Base-by-base conservation (phyloP, 2,797 vertebrate genomes). In the Anolis apletophallus region DNA sequence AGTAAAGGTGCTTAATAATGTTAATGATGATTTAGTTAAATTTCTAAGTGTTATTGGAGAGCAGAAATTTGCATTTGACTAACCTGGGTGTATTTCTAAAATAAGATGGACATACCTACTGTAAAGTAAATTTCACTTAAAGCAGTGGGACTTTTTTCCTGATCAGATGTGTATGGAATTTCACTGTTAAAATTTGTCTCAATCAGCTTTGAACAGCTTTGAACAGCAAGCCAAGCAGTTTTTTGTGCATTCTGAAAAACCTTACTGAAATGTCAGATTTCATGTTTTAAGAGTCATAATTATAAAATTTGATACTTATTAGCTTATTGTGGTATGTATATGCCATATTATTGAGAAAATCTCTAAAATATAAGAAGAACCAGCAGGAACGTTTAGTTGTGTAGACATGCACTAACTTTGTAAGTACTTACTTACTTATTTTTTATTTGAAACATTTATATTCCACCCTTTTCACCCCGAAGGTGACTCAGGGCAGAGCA, bases 291-390 rank as follows among this genome's bases (percentile, higher is more conserved):
- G 13, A 68, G 19, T 32, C 40, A 4, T 21, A 11, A n/a, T n/a
- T 52, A 10, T 73, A 23, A 40, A 23, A 21, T 73, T 46, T 40
- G 21, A 21, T 40, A 36, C 13, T 32, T 71, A 34, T 71, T 71
- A 6, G 32, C 16, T 36, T 19, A 16, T 71, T 34, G 32, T 64
- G 29, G 9, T 67, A 10, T 67, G 64, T n/a, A 26, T 29, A 19
- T 67, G 26, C 11, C 23, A 67, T 12, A 11, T n/a, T 46, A 34
- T 71, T 34, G 34, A 34, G 34, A 71, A 23, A 34, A 71, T 71
- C 32, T 34, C 68, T 34, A 40, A 92, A 95, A 94, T 21, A 94
- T 46, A 46, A 46, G 89, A 92, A 93, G 85, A 90, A 91, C 91
- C 88, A 94, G 91, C 89, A 86, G 46, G 89, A 88, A 88, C 36